phyloP scores from a whole-genome alignment of 1,140 invertebrate species.

The Pollicipes pollicipes region DNA sequence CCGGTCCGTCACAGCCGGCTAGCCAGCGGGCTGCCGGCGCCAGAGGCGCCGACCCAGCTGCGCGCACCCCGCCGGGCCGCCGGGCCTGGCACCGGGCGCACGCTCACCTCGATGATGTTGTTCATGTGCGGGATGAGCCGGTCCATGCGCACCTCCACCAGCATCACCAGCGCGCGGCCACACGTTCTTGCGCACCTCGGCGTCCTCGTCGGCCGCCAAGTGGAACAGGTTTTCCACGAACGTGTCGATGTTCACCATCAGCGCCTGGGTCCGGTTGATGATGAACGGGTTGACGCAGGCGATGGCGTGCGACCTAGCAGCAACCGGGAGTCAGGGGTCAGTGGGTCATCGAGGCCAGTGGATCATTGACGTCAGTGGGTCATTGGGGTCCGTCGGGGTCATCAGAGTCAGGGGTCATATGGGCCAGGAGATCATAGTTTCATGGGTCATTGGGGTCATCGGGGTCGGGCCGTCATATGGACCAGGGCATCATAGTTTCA shows the following conservation, averaged over 20 bases:
- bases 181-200: slow-evolving; percentile 85
- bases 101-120: slow-evolving; percentile 63
- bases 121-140: slow-evolving; percentile 86
- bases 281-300: slow-evolving; percentile 98
- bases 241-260: slow-evolving; percentile 87
- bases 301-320: slow-evolving; percentile 73
- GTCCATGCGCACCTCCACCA: slow-evolving; percentile 90
- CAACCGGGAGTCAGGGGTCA: slow-evolving; percentile 13
- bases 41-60: too few relatives aligned
- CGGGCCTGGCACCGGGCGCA: too few relatives aligned
- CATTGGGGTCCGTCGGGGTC: too few relatives aligned
- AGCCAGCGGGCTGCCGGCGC: too few relatives aligned
- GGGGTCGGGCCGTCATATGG: too few relatives aligned
- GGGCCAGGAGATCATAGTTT: too few relatives aligned
- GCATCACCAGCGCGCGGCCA: slow-evolving; percentile 90
- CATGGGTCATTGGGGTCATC: too few relatives aligned
- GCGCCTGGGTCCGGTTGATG: slow-evolving; percentile 66
- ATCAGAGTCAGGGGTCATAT: too few relatives aligned
- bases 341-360: slow-evolving; percentile 1
- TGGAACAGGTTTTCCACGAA: slow-evolving; percentile 58
- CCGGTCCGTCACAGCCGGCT: too few relatives aligned
- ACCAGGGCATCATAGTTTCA: too few relatives aligned
- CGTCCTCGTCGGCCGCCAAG: slow-evolving; percentile 43
- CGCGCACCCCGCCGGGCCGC: background rate
- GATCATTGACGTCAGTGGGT: too few relatives aligned